Percentiles rank a stretch among this genome's conserved stretches.
These are phyloP conservation scores for Phyllotis vaccarum DNA, from an alignment of 2,797 vertebrate species.

Conservation along the genomic window DNA sequence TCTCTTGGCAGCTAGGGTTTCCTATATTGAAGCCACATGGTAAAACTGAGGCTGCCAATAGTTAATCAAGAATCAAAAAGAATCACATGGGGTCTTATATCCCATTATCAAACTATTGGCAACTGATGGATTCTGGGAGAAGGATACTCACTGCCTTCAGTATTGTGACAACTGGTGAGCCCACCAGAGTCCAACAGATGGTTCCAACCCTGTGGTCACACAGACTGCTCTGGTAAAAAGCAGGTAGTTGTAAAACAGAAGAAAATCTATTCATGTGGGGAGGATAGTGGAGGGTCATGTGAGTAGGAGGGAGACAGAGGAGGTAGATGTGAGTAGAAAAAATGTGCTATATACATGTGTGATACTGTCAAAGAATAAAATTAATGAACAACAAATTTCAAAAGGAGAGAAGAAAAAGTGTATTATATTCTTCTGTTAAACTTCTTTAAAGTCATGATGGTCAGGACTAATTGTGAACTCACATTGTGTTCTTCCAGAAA, in stretches of 20 bases:
- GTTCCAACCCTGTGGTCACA: neutral
- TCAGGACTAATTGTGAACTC: neutral
- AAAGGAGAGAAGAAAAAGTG: neutral
- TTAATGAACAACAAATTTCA: neutral
- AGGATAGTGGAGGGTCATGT: neutral
- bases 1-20: neutral
- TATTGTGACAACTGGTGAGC: neutral
- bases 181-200: neutral
- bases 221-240: neutral
- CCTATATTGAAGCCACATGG: neutral
- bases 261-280: neutral
- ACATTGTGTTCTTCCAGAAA: neutral
- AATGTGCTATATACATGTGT: neutral
- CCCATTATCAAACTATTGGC: neutral
- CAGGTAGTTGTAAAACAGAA: neutral
- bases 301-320: neutral
- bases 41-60: neutral
- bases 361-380: neutral
- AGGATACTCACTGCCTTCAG: neutral
- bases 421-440: neutral
- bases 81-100: neutral
- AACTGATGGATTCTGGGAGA: neutral
- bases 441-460: neutral
- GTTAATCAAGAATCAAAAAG: neutral
- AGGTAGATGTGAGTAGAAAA: too few species aligned